Conservation (phyloP, 1,140 invertebrate genomes). For the Tetraneura akinire region DNA sequence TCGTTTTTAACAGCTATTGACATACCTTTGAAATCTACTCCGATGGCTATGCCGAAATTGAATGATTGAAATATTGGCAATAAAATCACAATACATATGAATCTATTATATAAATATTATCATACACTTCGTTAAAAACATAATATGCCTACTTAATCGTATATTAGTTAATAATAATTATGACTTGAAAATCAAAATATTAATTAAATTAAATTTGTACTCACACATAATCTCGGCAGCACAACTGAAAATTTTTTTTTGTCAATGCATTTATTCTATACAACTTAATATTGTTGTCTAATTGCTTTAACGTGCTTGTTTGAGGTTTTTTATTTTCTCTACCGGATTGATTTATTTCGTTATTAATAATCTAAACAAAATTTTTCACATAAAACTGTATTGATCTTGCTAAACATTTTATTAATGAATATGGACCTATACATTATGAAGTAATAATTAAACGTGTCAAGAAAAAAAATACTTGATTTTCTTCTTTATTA, state of each 20-base stretch:
- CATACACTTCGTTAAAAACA: too few relatives aligned
- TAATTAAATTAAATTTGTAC: not conserved
- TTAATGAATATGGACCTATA: too few relatives aligned
- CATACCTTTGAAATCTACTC: conserved; percentile 17
- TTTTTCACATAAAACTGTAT: too few relatives aligned
- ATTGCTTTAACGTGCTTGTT: not conserved
- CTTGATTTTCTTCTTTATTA: conserved; percentile 45
- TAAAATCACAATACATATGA: conserved; percentile 10
- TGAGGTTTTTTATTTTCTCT: not conserved
- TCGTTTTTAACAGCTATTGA: conserved; percentile 33
- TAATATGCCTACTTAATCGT: not conserved
- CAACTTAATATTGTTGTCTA: not conserved
- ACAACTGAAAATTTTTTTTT: conserved; percentile 28
- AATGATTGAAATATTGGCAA: conserved; percentile 21
- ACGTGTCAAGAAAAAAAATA: conserved; percentile 2
- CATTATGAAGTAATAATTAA: not conserved
- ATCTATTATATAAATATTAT: not conserved
- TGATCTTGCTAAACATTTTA: too few relatives aligned
- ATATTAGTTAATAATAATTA: not conserved
- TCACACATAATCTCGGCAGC: conserved; percentile 27
- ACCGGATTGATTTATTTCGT: too few relatives aligned
- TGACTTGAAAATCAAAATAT: too few relatives aligned
- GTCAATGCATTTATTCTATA: conserved; percentile 10
- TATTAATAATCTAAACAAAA: too few relatives aligned
- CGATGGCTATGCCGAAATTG: conserved; percentile 3